Evolutionary conservation across 2,888 invertebrate genomes (phyloP), one percentile per base, ranked within the genome.

Genomic region (Fissipunctia ypsillon): DNA sequence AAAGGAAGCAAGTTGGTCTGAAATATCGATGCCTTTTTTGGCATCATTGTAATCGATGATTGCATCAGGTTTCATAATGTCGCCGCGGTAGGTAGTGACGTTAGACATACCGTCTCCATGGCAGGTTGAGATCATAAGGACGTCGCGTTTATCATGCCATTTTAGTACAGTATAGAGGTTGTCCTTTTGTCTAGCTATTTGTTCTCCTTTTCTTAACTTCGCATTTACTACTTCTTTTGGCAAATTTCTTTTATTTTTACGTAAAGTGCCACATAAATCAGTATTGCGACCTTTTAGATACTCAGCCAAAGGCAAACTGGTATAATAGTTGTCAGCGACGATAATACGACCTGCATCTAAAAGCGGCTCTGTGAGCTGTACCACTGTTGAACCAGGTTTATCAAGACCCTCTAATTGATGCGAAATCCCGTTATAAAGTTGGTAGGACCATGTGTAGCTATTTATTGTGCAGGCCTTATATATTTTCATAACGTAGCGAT

Each of bases 41-140:
- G 79, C 79, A 9, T 79, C 73, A 76, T 78, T 83, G 57, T 80
- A 83, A 60, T 80, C 80, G n/a, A 78, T 78, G 31, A 83, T 68
- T 38, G 38, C 68, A 38, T 69, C 68, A 28, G 61, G 61, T 69
- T 69, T 69, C 41, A 69, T 38, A 41, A 69, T 2, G 28, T 69
- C 60, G 14, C 69, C 48, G 31, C 57, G 57, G 19, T 57, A 35
- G 1, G 68, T 59, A 19, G 57, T 59, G 19, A 59, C 68, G 35
- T 68, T 68, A 45, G 68, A 69, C 38, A 48, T 60, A 56, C 72
- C 48, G 25, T 82, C 76, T 54, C 81, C 82, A 74, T 84, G 82
- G 31, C 76, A 84, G 68, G 84, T 82, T 14, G 84, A 82, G 57
- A 84, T 80, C 82, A 84, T 84, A 7, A 84, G 71, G 22, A 84